Evolutionary conservation across 1,140 invertebrate genomes (phyloP).

Genomic region (Drosophila repletoides): DNA sequence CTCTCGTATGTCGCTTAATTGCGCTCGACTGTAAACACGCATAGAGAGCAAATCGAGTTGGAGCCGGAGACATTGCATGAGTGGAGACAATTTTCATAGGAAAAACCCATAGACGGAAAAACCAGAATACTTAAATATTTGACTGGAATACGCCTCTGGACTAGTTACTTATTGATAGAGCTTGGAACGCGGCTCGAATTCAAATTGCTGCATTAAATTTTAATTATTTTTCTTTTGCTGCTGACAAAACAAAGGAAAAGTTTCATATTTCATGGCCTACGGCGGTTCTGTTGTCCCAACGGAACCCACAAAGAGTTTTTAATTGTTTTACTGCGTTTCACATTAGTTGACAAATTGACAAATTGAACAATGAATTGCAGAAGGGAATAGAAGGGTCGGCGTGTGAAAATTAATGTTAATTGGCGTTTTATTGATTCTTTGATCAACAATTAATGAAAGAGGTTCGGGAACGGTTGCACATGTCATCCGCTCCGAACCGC

Average conservation of each 20-base stretch:
- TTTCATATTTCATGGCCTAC: conserved; percentile 44
- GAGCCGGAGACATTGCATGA: conserved; percentile 20
- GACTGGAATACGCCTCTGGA: conserved; percentile 14
- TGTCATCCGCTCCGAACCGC: background rate
- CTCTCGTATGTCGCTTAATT: conserved; percentile 32
- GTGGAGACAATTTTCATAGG: conserved; percentile 31
- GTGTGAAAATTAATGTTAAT: conserved; percentile 65
- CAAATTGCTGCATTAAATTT: conserved; percentile 47
- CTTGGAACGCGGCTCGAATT: conserved; percentile 23
- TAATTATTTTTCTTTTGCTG: conserved; percentile 38
- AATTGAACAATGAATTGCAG: conserved; percentile 50
- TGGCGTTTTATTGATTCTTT: conserved; percentile 60
- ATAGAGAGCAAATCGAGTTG: background rate
- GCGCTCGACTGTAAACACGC: conserved; percentile 13
- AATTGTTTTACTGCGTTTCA: conserved; percentile 55
- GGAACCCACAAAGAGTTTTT: conserved; percentile 24
- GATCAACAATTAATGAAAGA: conserved; percentile 25
- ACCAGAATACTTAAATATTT: conserved; percentile 36
- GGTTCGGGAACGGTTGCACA: conserved; percentile 24
- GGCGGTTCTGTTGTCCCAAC: background rate
- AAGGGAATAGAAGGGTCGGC: background rate
- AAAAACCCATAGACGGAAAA: conserved; percentile 12
- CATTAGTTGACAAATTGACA: conserved; percentile 63
- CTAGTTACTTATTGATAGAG: conserved; percentile 31
- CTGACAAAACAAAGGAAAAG: conserved; percentile 42